Percentiles rank a stretch among this genome's conserved stretches.
phyloP scores from a whole-genome alignment of 2,797 vertebrate species.

The Silurus lanzhouensis region DNA sequence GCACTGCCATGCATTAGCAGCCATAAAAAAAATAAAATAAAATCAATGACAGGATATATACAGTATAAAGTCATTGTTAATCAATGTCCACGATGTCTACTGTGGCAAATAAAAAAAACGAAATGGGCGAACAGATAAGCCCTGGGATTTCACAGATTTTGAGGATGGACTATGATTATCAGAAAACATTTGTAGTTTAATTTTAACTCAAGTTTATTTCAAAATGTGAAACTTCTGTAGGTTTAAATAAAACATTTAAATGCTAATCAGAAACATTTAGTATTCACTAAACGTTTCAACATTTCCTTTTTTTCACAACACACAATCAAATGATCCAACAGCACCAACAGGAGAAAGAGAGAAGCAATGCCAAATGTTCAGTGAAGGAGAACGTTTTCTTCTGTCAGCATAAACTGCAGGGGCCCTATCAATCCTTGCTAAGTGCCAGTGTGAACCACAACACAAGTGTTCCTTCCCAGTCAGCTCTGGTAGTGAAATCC shows the following conservation, averaged over 20 bases:
- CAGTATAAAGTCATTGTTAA: background rate
- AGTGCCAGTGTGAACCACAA: conserved; percentile 69
- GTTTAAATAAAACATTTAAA: background rate
- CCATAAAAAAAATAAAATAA: background rate
- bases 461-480: background rate
- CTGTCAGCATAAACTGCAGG: conserved; percentile 79
- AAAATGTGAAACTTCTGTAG: background rate
- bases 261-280: background rate
- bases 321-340: conserved; percentile 84
- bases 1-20: background rate
- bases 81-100: background rate
- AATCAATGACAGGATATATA: background rate
- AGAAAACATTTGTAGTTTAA: background rate
- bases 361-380: conserved; percentile 81
- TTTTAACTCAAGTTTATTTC: background rate
- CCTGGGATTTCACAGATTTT: background rate
- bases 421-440: conserved; percentile 77
- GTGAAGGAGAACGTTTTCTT: conserved; percentile 83
- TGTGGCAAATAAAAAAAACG: background rate
- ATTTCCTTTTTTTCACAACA: conserved; percentile 9
- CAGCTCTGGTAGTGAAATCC: conserved; percentile 63
- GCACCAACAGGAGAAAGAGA: conserved; percentile 80
- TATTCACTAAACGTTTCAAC: background rate
- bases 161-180: background rate
- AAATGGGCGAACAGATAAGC: background rate